phyloP scores from a whole-genome alignment of 2,888 invertebrate species.

The Lampropteryx suffumata region DNA sequence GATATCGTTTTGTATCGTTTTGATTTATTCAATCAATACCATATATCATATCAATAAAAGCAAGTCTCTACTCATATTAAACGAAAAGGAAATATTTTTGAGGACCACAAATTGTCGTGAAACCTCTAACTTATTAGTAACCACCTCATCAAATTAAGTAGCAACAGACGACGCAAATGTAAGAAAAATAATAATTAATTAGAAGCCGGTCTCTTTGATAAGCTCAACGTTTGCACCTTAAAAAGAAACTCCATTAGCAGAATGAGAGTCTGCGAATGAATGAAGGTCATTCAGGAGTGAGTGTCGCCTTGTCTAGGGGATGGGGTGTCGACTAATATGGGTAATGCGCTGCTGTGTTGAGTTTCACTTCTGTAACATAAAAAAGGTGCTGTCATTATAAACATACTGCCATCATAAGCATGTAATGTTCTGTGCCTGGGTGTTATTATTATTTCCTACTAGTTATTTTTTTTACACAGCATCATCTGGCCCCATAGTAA shows the following conservation, averaged over 20 bases:
- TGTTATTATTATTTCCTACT: too few species aligned
- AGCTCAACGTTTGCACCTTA: slow-evolving; percentile 35
- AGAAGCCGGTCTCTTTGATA: slow-evolving; percentile 21
- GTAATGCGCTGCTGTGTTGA: slow-evolving; percentile 17
- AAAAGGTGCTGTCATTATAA: too few species aligned
- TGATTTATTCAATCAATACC: too few species aligned
- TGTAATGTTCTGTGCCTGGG: too few species aligned
- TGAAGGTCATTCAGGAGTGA: slow-evolving; percentile 71
- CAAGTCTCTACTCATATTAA: too few species aligned
- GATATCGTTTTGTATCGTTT: too few species aligned
- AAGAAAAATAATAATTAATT: slow-evolving; percentile 33
- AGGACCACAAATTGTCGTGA: slow-evolving; percentile 4
- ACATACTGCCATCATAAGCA: too few species aligned
- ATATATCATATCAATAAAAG: too few species aligned
- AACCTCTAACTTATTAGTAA: slow-evolving; percentile 8
- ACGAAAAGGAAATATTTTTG: slow-evolving; percentile 2
- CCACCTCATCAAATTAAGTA: slow-evolving; percentile 18
- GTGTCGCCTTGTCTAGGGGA: slow-evolving; percentile 46
- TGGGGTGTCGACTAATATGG: slow-evolving; percentile 12
- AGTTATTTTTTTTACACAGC: too few species aligned
- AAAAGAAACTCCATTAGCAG: slow-evolving; percentile 78
- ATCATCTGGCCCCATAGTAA: too few species aligned
- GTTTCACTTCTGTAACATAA: not conserved
- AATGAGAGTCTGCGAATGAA: slow-evolving; percentile 74
- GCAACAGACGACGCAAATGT: slow-evolving; percentile 3